phyloP scores from a whole-genome alignment of 2,888 invertebrate genomes.

The Sphaeridia pumilis region DNA sequence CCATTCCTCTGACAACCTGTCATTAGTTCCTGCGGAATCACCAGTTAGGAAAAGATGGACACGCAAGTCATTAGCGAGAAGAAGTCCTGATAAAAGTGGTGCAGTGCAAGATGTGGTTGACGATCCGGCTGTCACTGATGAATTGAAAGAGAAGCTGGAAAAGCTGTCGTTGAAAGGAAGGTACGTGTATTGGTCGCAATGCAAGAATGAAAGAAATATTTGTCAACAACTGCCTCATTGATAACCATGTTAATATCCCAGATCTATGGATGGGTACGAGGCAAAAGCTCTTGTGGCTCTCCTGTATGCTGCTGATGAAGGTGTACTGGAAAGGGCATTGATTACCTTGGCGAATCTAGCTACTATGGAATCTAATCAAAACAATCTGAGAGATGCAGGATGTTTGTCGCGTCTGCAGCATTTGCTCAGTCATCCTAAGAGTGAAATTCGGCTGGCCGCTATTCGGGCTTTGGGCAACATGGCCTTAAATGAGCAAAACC shows the following conservation, averaged over 20 bases:
- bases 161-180: slow-evolving; percentile 37
- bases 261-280: slow-evolving; percentile 42
- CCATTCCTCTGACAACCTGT: slow-evolving; percentile 42
- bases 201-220: neutral
- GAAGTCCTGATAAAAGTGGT: slow-evolving; percentile 29
- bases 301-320: slow-evolving; percentile 43
- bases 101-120: slow-evolving; percentile 36
- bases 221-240: neutral
- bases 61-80: slow-evolving; percentile 38
- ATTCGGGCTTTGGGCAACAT: slow-evolving; percentile 46
- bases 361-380: slow-evolving; percentile 38
- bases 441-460: slow-evolving; percentile 41
- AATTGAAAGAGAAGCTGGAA: slow-evolving; percentile 38
- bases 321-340: slow-evolving; percentile 39
- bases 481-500: slow-evolving; percentile 45
- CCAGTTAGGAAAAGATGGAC: slow-evolving; percentile 40
- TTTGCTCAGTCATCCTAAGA: slow-evolving; percentile 41
- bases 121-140: slow-evolving; percentile 38
- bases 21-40: slow-evolving; percentile 38
- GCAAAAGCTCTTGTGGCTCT: slow-evolving; percentile 43
- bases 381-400: slow-evolving; percentile 44
- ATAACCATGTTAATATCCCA: slow-evolving; percentile 25
- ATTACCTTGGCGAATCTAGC: slow-evolving; percentile 35
- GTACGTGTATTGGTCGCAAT: slow-evolving; percentile 22
- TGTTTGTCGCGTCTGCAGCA: slow-evolving; percentile 42